Evolutionary conservation across 2,113 vertebrate species (phyloP), one percentile per base, ranked within the genome.

Genomic region (Phaethon lepturus): DNA sequence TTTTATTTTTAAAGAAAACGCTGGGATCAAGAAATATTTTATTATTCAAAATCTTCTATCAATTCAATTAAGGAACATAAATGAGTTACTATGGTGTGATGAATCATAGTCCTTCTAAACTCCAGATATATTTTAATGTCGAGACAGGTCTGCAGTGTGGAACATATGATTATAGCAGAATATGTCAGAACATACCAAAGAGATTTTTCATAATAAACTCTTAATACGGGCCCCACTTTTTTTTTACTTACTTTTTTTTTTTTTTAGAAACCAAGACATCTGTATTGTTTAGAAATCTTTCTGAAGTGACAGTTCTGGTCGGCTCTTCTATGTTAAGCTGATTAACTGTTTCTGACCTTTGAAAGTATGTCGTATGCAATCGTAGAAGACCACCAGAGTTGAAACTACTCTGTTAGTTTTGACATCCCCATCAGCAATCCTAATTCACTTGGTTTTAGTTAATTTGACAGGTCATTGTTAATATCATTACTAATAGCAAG

Each of bases 381-480:
- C 95, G 88, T 92, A 68, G 71, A 92, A 91, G 95, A 98, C 97
- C 96, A 97, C 97, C 97, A 86, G 89, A 94, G 95, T 97, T 96
- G 97, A 97, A 97, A 95, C 85, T 89, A 47, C 89, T 93, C 94
- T 96, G 88, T 97, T 97, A 97, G 95, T 97, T 97, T 97, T 95
- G 98, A 97, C 91, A 72, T 88, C 85, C 94, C 93, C 93, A 88
- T 55, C 83, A 96, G 97, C 84, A 96, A 97, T 85, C 88, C 74
- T 94, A 95, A 91, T 80, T 90, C 66, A 33, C 75, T 98, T 13
- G 76, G 52, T 94, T 98, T 97, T 95, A 91, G 87, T 97, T 97
- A 97, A 97, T 97, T 95, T 97, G 95, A 97, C 98, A 98, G 85
- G 91, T 90, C 96, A 52, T 90, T 97, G 89, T 97, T 97, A 96